Evolutionary conservation across 2,888 invertebrate genomes (phyloP).

Genomic region (Melikaiella ostensackeni): DNA sequence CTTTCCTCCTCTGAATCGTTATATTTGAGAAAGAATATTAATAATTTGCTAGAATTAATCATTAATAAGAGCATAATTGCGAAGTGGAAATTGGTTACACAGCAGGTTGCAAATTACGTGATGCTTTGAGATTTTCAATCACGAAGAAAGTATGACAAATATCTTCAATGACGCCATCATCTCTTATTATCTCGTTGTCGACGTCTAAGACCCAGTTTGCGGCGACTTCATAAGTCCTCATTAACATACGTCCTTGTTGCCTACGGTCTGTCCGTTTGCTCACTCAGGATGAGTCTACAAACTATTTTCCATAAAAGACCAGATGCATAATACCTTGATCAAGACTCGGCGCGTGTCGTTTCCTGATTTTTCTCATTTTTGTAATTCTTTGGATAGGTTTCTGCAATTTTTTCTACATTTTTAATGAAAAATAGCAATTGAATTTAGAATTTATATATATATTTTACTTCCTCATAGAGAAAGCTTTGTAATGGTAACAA

Average conservation of each 20-base stretch:
- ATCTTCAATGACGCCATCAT: conserved; percentile 31
- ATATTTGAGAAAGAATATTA: not conserved
- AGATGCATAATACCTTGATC: conserved; percentile 33
- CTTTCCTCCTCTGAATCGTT: not conserved
- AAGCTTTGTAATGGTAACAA: no score
- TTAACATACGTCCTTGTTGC: conserved; percentile 35
- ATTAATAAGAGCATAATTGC: not conserved
- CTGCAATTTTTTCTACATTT: not conserved
- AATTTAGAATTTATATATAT: no score
- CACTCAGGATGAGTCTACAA: conserved; percentile 21
- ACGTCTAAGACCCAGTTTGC: conserved; percentile 23
- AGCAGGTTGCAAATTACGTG: not conserved
- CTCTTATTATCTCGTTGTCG: conserved; percentile 23
- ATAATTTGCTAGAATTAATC: not conserved
- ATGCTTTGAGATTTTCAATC: conserved; percentile 12
- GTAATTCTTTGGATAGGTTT: not conserved
- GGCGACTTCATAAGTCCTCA: conserved; percentile 35
- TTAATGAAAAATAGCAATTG: not conserved
- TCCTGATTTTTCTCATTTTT: conserved; percentile 16
- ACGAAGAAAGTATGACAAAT: conserved; percentile 34
- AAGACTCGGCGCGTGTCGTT: conserved; percentile 28
- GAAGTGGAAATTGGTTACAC: not conserved
- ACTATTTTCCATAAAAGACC: conserved; percentile 26
- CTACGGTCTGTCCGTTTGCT: conserved; percentile 3
- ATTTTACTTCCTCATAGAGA: no score